Evolutionary conservation across 2,888 invertebrate species (phyloP).

Genomic region (Hemicrepidius hirtus): DNA sequence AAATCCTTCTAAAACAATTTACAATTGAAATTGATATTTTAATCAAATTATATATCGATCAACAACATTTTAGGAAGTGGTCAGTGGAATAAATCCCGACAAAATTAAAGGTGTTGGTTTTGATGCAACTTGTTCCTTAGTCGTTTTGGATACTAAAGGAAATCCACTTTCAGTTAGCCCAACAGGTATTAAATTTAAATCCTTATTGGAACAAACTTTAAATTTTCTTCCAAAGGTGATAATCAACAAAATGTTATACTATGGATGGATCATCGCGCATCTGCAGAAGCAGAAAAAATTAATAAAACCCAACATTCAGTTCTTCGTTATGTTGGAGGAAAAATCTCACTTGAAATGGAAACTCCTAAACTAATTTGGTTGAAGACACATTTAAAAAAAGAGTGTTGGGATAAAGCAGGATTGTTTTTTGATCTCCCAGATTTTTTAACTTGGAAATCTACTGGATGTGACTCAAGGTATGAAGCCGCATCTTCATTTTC

Average conservation of each 20-base stretch:
- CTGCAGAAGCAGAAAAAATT: slow-evolving; percentile 85
- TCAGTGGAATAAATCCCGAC: slow-evolving; percentile 73
- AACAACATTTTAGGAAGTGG: slow-evolving; percentile 77
- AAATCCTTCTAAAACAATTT: too few species aligned
- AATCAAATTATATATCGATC: too few species aligned
- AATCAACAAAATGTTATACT: slow-evolving; percentile 88
- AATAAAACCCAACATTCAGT: slow-evolving; percentile 85
- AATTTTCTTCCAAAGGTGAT: slow-evolving; percentile 71
- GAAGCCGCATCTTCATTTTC: too few species aligned
- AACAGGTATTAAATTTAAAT: slow-evolving; percentile 72
- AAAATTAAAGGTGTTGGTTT: slow-evolving; percentile 92
- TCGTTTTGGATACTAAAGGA: slow-evolving; percentile 82
- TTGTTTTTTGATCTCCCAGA: slow-evolving; percentile 95
- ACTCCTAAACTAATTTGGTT: slow-evolving; percentile 96
- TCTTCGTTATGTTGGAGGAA: slow-evolving; percentile 91
- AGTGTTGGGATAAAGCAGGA: slow-evolving; percentile 82
- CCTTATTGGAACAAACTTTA: not conserved
- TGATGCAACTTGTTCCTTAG: slow-evolving; percentile 96
- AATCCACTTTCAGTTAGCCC: slow-evolving; percentile 83
- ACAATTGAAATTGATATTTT: too few species aligned
- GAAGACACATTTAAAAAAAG: slow-evolving; percentile 80
- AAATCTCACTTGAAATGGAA: slow-evolving; percentile 97
- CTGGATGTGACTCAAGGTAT: slow-evolving; percentile 82
- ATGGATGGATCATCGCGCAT: slow-evolving; percentile 95
- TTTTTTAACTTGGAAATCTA: slow-evolving; percentile 94